A percentile compares a stretch with the other conserved stretches of the same genome.
These are phyloP conservation scores for Tetragonula clypearis DNA, from an alignment of 1,140 invertebrate genomes.

Conservation along the genomic window DNA sequence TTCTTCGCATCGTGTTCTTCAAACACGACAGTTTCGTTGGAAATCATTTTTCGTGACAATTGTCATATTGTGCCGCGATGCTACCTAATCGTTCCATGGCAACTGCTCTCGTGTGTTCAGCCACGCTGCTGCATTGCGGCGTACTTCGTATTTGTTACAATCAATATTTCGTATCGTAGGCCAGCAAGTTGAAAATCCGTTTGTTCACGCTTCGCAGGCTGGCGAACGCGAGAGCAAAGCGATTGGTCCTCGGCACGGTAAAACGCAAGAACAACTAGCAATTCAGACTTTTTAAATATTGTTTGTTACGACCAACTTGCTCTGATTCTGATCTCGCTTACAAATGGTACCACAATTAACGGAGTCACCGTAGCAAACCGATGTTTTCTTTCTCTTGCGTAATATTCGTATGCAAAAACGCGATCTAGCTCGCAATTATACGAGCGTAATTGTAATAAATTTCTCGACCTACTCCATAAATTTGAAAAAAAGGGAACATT, in stretches of 20 bases:
- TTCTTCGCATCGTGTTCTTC: not conserved
- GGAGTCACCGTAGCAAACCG: not conserved
- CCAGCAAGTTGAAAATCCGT: conserved; percentile 25
- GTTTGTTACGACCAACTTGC: not conserved
- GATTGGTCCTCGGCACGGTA: not conserved
- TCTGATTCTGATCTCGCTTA: not conserved
- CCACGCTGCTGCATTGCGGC: conserved; percentile 28
- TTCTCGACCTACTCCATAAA: not conserved
- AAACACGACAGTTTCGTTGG: not conserved
- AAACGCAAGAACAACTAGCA: not conserved
- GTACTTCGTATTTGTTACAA: conserved; percentile 37
- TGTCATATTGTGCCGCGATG: not conserved
- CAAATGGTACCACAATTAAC: conserved; percentile 13
- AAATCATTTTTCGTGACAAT: not conserved
- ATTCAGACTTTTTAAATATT: conserved; percentile 29
- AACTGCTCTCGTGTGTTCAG: not conserved
- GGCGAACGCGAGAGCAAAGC: too few relatives aligned
- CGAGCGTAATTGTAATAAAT: not conserved
- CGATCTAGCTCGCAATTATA: too few relatives aligned
- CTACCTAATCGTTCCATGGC: not conserved
- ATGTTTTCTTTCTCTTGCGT: not conserved
- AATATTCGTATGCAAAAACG: not conserved
- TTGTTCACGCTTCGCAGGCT: not conserved
- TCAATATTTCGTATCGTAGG: conserved; percentile 26
- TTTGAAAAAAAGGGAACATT: too few relatives aligned